Evolutionary conservation across 1,140 invertebrate species (phyloP).

Genomic region (Drosophila willistoni): DNA sequence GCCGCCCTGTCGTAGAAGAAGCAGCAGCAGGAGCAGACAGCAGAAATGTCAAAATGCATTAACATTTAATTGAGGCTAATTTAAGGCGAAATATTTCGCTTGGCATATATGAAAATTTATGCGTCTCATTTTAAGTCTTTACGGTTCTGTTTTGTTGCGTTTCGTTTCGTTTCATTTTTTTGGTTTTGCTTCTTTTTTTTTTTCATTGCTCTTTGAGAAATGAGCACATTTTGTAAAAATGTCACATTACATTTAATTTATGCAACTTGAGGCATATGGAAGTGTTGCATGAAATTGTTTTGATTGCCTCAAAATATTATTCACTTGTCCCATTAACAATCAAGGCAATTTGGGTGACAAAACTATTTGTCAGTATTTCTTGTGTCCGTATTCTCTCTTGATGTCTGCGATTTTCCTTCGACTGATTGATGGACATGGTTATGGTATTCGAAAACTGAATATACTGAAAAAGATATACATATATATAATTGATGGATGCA

Average conservation of each 20-base stretch:
- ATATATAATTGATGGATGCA: background rate
- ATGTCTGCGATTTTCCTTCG: background rate
- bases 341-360: slow-evolving; percentile 11
- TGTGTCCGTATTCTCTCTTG: background rate
- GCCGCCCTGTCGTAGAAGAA: slow-evolving; percentile 7
- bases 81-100: slow-evolving; percentile 82
- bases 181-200: slow-evolving; percentile 3
- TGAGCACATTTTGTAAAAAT: slow-evolving; percentile 82
- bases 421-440: slow-evolving; percentile 10
- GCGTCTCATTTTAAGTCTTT: slow-evolving; percentile 66
- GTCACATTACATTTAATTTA: slow-evolving; percentile 83
- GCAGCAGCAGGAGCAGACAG: slow-evolving; percentile 35
- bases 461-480: background rate
- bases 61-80: slow-evolving; percentile 83
- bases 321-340: slow-evolving; percentile 22
- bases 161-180: slow-evolving; percentile 19
- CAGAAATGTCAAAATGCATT: slow-evolving; percentile 83
- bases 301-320: slow-evolving; percentile 40
- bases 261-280: slow-evolving; percentile 59
- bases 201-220: slow-evolving; percentile 68
- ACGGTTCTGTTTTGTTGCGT: slow-evolving; percentile 29
- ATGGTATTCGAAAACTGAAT: background rate
- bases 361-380: slow-evolving; percentile 15
- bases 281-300: slow-evolving; percentile 76
- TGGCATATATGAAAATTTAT: slow-evolving; percentile 79